phyloP scores from a whole-genome alignment of 2,888 invertebrate genomes.

The Thereva nobilitata region DNA sequence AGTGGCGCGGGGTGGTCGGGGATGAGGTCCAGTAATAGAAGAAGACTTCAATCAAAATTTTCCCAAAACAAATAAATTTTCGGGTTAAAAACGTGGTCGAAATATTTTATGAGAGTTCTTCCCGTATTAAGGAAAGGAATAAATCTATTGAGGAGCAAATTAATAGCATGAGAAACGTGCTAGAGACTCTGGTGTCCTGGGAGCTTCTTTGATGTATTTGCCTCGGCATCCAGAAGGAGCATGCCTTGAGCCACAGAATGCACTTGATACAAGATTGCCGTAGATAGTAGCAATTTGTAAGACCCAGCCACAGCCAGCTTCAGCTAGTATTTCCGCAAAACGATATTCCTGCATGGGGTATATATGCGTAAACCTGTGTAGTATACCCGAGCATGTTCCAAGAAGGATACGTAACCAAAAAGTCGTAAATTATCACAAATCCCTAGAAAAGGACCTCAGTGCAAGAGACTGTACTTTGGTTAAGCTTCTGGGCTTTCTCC shows the following conservation, averaged over 20 bases:
- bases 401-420: neutral
- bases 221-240: constrained; percentile 22
- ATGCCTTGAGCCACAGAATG: constrained; percentile 10
- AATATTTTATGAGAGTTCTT: constrained; percentile 31
- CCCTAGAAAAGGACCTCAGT: constrained; percentile 17
- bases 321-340: constrained; percentile 7
- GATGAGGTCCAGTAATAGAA: constrained; percentile 4
- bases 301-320: constrained; percentile 17
- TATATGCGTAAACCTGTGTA: neutral
- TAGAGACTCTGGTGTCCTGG: constrained; percentile 16
- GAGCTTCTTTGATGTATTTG: constrained; percentile 31
- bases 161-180: constrained; percentile 29
- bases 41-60: constrained; percentile 30
- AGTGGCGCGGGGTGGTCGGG: neutral
- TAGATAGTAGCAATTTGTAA: constrained; percentile 33
- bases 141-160: constrained; percentile 32
- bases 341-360: neutral
- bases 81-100: constrained; percentile 33
- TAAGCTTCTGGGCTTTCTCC: neutral
- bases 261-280: constrained; percentile 25
- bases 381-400: neutral
- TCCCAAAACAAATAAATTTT: constrained; percentile 27
- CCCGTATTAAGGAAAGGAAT: constrained; percentile 25
- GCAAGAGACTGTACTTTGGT: neutral
- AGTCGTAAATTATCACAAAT: constrained; percentile 26